phyloP scores from a whole-genome alignment of 1,140 invertebrate genomes.

The Paraescarpia echinospica region DNA sequence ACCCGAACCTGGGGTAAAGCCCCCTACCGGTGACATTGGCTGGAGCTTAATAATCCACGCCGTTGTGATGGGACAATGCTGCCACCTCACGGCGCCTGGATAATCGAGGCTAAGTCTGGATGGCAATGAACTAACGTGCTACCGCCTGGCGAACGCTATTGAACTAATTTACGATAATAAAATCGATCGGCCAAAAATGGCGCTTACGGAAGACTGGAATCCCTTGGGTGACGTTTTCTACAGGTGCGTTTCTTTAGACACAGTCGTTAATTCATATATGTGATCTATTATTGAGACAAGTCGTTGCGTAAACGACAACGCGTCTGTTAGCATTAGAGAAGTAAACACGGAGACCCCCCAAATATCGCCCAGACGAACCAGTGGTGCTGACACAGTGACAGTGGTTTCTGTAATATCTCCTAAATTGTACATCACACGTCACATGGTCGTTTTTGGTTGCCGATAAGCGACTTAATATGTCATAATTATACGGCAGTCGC shows the following conservation, averaged over 20 bases:
- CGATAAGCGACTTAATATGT: background rate
- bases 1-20: too few species aligned
- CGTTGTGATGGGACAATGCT: too few species aligned
- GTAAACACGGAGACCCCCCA: background rate
- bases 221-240: constrained; percentile 71
- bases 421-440: background rate
- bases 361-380: background rate
- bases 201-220: constrained; percentile 71
- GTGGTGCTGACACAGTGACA: background rate
- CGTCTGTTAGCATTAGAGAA: background rate
- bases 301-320: constrained; percentile 14
- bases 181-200: constrained; percentile 37
- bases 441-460: too few species aligned
- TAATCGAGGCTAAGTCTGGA: too few species aligned
- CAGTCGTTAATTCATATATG: constrained; percentile 23
- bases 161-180: background rate
- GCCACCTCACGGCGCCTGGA: too few species aligned
- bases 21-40: too few species aligned
- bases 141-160: background rate
- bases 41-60: too few species aligned
- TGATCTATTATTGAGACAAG: constrained; percentile 28
- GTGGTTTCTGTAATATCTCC: background rate
- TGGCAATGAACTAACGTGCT: background rate
- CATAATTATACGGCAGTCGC: too few species aligned
- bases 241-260: constrained; percentile 13